Base-by-base conservation (phyloP, 2,888 invertebrate species). In the Melieria omissa region DNA sequence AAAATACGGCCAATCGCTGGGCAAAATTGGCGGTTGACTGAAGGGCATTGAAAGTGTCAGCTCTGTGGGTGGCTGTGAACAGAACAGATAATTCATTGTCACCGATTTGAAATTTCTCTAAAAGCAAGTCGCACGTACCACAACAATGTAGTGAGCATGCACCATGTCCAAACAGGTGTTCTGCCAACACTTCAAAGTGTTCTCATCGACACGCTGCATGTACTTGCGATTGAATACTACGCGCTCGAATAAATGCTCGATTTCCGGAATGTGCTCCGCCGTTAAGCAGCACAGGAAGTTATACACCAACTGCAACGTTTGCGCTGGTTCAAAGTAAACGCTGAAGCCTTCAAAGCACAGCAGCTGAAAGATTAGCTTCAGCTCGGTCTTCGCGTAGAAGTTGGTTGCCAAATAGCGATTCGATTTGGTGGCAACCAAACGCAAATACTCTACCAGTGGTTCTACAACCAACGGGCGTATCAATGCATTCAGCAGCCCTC, bases 1-100 rank as follows among this genome's bases (percentile, higher is more conserved):
- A 79, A 92, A 87, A 85, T 93, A 95, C 10, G 93, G 91, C 95
- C 95, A 95, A 82, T 95, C 95, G 65, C 90, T 89, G 0, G 95
- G 93, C 76, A 95, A 88, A 12, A 93, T 90, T 10, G 92, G 90
- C 64, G 91, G 90, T 75, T 88, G 88, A 88, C 90, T 91, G 78
- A 87, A 88, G 52, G 85, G 86, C 29, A 89, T 81, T 2, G 88
- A 82, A 41, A 90, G 79, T 65, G 88, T 89, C 6, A 88, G 79
- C 84, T 88, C 76, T 82, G 80, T 78, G 84, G 84, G 79, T 10
- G 83, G 74, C 87, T 86, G 65, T 1, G 70, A 62, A 12, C 12
- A n/a, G 5, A 5, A 12, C 4, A 60, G 41, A 46, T 9, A 62
- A 46, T 10, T 46, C 29, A 3, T 10, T 5, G 29, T 0, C 9